Evolutionary conservation across 2,888 invertebrate species (phyloP).

Genomic region (Eueremaeus valkanovi): DNA sequence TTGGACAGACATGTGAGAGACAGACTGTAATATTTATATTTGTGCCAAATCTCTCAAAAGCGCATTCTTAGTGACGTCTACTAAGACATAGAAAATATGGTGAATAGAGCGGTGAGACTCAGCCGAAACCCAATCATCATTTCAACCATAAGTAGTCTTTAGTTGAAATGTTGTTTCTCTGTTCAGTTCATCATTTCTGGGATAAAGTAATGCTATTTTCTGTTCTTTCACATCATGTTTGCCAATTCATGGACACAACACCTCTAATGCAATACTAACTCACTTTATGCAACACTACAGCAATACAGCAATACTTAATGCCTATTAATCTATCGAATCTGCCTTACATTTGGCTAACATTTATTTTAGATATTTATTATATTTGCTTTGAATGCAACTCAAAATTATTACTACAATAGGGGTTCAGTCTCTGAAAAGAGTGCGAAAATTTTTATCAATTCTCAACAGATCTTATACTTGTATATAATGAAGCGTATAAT

Average conservation of each 20-base stretch:
- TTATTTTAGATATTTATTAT: neutral
- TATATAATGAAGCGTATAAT: constrained; percentile 8
- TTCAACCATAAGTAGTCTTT: constrained; percentile 9
- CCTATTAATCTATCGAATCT: neutral
- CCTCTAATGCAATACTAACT: neutral
- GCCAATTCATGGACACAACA: neutral
- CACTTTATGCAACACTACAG: neutral
- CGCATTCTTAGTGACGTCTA: too few species aligned
- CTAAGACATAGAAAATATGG: neutral
- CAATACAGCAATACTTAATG: neutral
- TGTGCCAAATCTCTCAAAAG: too few species aligned
- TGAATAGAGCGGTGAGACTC: neutral
- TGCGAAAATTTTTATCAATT: neutral
- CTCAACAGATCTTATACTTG: constrained; percentile 18
- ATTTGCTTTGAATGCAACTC: neutral
- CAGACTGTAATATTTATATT: too few species aligned
- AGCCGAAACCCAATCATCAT: constrained; percentile 19
- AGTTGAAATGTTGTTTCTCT: neutral
- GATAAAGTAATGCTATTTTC: neutral
- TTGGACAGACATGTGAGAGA: too few species aligned
- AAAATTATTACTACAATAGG: neutral
- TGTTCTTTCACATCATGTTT: neutral
- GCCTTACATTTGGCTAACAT: neutral
- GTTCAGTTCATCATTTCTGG: neutral
- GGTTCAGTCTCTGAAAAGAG: neutral